Conservation (phyloP, 2,888 invertebrate species). For the Harpalus rufipes region DNA sequence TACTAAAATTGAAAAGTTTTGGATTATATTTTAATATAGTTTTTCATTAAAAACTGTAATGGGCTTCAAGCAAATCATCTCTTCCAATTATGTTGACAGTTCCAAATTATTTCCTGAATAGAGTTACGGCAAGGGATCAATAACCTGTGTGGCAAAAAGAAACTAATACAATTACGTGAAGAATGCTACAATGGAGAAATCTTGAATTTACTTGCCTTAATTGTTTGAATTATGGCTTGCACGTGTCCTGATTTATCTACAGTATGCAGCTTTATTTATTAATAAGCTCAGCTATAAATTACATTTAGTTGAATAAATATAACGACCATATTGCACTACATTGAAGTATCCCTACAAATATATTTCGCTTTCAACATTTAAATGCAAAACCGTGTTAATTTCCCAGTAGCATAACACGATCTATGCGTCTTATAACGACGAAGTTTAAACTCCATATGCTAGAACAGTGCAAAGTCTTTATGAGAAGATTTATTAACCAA, state of each 20-base stretch:
- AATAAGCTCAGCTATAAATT: not conserved
- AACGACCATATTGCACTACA: not conserved
- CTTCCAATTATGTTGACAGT: too few species aligned
- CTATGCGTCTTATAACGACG: not conserved
- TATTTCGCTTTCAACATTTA: not conserved
- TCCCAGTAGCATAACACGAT: not conserved
- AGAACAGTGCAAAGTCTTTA: constrained; percentile 5
- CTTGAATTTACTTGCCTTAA: too few species aligned
- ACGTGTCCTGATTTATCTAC: not conserved
- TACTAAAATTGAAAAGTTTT: too few species aligned
- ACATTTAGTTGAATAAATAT: not conserved
- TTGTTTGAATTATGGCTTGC: too few species aligned
- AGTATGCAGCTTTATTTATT: not conserved
- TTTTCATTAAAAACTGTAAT: too few species aligned
- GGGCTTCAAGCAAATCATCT: too few species aligned
- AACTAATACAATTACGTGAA: too few species aligned
- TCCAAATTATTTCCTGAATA: too few species aligned
- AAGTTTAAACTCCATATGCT: constrained; percentile 35
- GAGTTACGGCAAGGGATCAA: too few species aligned
- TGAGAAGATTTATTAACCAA: constrained; percentile 37
- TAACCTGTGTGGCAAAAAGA: too few species aligned
- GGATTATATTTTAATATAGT: too few species aligned
- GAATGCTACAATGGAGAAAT: too few species aligned
- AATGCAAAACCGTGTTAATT: constrained; percentile 10
- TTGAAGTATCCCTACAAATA: not conserved